Percentiles rank a stretch among this genome's conserved stretches.
phyloP scores from a whole-genome alignment of 1,140 invertebrate species.

The Camponotus floridanus region DNA sequence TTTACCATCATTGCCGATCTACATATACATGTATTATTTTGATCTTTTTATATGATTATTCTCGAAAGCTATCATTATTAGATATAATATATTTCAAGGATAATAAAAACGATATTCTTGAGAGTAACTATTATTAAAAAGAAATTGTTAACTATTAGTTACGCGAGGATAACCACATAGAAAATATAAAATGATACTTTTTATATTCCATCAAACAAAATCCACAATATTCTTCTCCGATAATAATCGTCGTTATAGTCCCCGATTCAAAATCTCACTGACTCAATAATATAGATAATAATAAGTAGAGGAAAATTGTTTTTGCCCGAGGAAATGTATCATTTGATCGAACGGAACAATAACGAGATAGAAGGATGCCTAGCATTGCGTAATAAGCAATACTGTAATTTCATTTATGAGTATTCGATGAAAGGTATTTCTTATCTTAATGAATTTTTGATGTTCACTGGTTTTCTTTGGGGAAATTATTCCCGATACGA shows the following conservation, averaged over 20 bases:
- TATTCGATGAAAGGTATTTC: slow-evolving; percentile 25
- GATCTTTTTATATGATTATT: neutral
- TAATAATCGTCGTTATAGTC: neutral
- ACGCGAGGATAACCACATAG: neutral
- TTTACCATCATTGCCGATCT: slow-evolving; percentile 21
- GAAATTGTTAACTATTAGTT: neutral
- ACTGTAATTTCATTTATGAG: neutral
- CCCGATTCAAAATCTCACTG: neutral
- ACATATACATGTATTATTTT: neutral
- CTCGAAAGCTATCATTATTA: neutral
- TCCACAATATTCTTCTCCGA: neutral
- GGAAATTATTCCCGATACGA: slow-evolving; percentile 26
- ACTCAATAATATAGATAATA: slow-evolving; percentile 1
- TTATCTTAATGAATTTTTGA: slow-evolving; percentile 32
- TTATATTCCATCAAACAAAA: neutral
- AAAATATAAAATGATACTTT: neutral
- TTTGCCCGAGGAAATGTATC: slow-evolving; percentile 18
- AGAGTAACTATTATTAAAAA: neutral
- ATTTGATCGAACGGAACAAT: slow-evolving; percentile 10
- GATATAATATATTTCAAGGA: too few species aligned
- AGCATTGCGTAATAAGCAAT: slow-evolving; percentile 23
- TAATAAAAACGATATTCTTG: neutral
- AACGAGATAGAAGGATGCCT: neutral
- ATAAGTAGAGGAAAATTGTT: neutral
- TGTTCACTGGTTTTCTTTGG: neutral